phyloP scores from a whole-genome alignment of 2,888 invertebrate species.

The Podabrus alpinus region DNA sequence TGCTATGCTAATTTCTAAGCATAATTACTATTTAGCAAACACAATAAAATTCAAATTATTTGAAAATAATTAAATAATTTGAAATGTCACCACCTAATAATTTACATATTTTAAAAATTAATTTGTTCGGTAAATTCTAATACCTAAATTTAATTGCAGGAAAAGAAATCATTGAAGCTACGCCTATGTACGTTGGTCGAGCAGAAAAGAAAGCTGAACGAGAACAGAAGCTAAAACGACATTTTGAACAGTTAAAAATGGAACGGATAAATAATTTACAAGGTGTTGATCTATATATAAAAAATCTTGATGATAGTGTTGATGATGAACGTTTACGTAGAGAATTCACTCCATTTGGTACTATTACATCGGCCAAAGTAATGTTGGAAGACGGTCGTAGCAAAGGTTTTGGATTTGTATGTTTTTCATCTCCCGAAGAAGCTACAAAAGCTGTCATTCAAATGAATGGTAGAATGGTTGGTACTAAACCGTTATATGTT shows the following conservation, averaged over 20 bases:
- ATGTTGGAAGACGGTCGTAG: conserved; percentile 94
- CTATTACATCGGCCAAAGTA: conserved; percentile 97
- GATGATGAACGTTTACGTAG: conserved; percentile 95
- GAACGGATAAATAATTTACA: conserved; percentile 86
- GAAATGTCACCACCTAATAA: no score
- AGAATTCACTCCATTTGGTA: conserved; percentile 94
- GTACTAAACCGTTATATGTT: conserved; percentile 96
- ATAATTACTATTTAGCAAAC: no score
- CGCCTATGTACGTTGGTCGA: conserved; percentile 91
- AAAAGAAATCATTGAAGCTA: conserved; percentile 84
- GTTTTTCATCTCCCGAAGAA: conserved; percentile 96
- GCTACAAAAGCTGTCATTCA: conserved; percentile 99
- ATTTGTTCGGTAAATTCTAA: no score
- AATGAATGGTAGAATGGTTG: conserved; percentile 97
- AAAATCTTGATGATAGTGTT: conserved; percentile 97
- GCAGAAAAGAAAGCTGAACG: conserved; percentile 99
- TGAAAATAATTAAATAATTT: no score
- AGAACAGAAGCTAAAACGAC: conserved; percentile 93
- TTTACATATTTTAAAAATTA: neutral
- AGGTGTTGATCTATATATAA: conserved; percentile 98
- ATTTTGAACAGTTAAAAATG: conserved; percentile 94
- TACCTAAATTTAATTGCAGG: conserved; percentile 46
- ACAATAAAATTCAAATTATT: no score
- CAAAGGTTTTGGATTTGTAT: conserved; percentile 99
- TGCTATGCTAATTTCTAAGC: no score